Conservation (phyloP, 2,113 vertebrate genomes). For the Fulica atra region DNA sequence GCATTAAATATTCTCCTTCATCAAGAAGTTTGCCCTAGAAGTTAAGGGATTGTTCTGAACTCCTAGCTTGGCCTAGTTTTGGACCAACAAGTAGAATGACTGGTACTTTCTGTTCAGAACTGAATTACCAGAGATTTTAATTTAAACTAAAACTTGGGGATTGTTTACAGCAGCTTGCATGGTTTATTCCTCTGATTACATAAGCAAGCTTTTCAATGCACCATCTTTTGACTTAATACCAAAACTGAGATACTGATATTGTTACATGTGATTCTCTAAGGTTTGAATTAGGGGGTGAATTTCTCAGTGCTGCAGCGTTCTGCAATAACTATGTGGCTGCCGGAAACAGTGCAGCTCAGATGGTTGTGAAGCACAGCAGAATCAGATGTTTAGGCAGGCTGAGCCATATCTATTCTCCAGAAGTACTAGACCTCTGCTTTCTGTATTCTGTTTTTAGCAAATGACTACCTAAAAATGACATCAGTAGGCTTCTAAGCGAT, state of each 20-base stretch:
- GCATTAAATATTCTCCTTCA: neutral
- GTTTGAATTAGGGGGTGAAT: neutral
- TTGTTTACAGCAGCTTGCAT: neutral
- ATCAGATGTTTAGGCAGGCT: neutral
- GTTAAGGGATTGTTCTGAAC: neutral
- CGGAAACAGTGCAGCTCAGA: fast-evolving
- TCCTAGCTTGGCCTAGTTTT: neutral
- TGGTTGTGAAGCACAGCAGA: neutral
- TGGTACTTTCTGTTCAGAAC: neutral
- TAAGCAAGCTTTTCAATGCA: neutral
- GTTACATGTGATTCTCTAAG: neutral
- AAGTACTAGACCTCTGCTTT: neutral
- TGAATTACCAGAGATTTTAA: neutral
- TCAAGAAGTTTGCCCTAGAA: neutral
- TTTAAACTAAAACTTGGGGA: neutral
- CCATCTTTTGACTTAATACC: neutral
- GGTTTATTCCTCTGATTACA: neutral
- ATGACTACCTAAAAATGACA: neutral
- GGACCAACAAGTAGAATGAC: neutral
- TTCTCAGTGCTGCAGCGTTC: fast-evolving
- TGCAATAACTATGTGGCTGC: neutral
- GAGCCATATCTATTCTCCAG: neutral
- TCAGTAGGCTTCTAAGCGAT: neutral
- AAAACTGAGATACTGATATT: neutral
- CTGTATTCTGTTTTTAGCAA: neutral